Base-by-base conservation (phyloP, 1,140 invertebrate species). In the Drosophila parabipectinata region DNA sequence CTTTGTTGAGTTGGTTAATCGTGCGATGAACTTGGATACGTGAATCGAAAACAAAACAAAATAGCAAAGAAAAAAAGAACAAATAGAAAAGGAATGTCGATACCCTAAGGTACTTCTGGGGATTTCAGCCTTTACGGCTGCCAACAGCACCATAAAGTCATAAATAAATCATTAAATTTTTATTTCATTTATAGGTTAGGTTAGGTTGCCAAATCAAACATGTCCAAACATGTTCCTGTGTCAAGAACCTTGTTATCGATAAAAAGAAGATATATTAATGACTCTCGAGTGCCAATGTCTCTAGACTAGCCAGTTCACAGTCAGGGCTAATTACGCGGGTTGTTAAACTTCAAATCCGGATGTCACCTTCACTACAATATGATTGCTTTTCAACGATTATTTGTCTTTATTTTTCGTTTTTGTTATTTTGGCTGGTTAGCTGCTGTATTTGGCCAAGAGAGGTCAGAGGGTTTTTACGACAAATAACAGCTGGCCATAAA, bases 1-100 rank as follows among this genome's bases (percentile, higher is more conserved):
- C 39, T 47, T 57, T 62, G 79, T 72, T 84, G 76, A 32, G 63
- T 83, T 82, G 62, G 71, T 84, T 79, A 84, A 82, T 82, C 79
- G 79, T 63, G 75, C 79, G 61, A 67, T 77, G 79, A 75, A 75
- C 79, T 75, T 79, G 72, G 63, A 58, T 51, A 32, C 60, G 32
- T 58, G 44, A 59, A 73, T 63, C 58, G 62, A 41, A 47, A 74
- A 41, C 64, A 68, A 52, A 77, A 61, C 52, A 53, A 68, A 60
- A 57, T 21, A 12, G 28, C 28, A 75, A 77, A 64, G 34, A 30
- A 41, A 21, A 58, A 18, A 14, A n/a, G 14, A 59, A 32, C 21
- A 62, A 63, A 54, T 26, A 39, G 14, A 72, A 12, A 39, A 30
- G 14, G 26, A 26, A 48, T 56, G 48, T 26, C 18, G 21, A 74